phyloP scores from a whole-genome alignment of 2,113 vertebrate species.

The Tinamus guttatus region DNA sequence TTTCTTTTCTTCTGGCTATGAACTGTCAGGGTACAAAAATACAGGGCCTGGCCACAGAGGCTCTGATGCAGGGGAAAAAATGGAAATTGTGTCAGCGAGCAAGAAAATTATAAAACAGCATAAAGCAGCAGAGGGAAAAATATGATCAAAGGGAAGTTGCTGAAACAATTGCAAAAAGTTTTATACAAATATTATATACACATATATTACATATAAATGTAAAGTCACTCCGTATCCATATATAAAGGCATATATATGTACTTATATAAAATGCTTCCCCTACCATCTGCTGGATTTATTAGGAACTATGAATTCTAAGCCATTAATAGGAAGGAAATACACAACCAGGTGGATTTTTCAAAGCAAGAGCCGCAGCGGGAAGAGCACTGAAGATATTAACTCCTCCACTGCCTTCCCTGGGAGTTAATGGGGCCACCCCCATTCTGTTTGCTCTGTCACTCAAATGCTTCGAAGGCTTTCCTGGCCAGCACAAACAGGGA shows the following conservation, averaged over 20 bases:
- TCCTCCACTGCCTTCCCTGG: background rate
- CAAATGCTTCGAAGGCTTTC: background rate
- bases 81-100: background rate
- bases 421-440: background rate
- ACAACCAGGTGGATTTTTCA: background rate
- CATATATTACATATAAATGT: background rate
- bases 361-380: background rate
- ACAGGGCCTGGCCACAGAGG: background rate
- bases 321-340: background rate
- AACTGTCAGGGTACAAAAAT: background rate
- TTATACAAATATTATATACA: background rate
- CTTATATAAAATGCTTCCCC: background rate
- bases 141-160: background rate
- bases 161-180: background rate
- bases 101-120: background rate
- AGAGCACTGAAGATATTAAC: background rate
- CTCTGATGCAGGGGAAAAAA: background rate
- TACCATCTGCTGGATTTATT: background rate
- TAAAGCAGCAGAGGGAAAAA: background rate
- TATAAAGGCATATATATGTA: background rate
- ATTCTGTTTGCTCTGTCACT: background rate
- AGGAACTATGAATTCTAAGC: background rate
- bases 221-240: fast-evolving
- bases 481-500: background rate
- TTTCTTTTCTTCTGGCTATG: background rate